phyloP scores from a whole-genome alignment of 2,888 invertebrate genomes.

The Tinea trinotella region DNA sequence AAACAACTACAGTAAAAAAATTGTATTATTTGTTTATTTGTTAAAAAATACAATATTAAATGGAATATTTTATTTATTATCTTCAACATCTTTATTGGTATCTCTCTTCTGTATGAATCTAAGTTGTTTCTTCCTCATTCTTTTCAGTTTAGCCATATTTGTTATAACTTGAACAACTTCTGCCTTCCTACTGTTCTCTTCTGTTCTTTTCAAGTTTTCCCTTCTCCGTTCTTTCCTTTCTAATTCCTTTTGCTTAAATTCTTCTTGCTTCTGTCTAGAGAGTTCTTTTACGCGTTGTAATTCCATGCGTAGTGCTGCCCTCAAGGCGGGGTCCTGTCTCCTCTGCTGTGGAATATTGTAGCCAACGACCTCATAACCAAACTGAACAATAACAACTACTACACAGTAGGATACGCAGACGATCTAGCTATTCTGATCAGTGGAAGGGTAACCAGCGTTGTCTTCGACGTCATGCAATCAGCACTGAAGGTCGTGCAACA shows the following conservation, averaged over 20 bases:
- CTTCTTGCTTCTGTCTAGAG: slow-evolving; percentile 75
- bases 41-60: not conserved
- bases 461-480: too few relatives aligned
- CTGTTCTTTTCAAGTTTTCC: slow-evolving; percentile 79
- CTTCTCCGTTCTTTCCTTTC: slow-evolving; percentile 77
- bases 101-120: slow-evolving; percentile 84
- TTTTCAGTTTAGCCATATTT: slow-evolving; percentile 83
- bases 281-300: slow-evolving; percentile 78
- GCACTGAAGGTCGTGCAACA: too few relatives aligned
- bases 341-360: too few relatives aligned
- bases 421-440: too few relatives aligned
- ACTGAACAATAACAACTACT: too few relatives aligned
- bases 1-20: not conserved
- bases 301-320: slow-evolving; percentile 76
- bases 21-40: too few relatives aligned
- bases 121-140: slow-evolving; percentile 86
- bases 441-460: too few relatives aligned
- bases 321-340: too few relatives aligned
- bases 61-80: slow-evolving; percentile 39
- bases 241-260: slow-evolving; percentile 74
- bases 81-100: slow-evolving; percentile 64
- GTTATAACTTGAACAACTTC: slow-evolving; percentile 88
- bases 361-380: too few relatives aligned
- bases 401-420: too few relatives aligned
- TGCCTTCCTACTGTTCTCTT: slow-evolving; percentile 81